A percentile compares a stretch with the other conserved stretches of the same genome.
phyloP scores from a whole-genome alignment of 2,113 vertebrate genomes.

The Stercorarius parasiticus region DNA sequence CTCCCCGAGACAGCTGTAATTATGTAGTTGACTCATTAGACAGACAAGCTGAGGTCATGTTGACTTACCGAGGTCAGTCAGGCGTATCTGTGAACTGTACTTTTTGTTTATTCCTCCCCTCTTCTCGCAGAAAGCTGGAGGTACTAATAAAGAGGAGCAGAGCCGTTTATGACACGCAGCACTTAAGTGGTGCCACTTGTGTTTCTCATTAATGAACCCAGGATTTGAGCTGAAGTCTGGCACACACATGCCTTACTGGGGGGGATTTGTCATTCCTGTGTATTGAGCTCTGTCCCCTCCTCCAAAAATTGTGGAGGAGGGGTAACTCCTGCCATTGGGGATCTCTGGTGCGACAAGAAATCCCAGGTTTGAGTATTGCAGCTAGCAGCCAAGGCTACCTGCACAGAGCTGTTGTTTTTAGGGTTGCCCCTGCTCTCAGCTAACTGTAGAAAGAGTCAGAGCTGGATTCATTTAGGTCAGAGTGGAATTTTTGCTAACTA shows the following conservation, averaged over 20 bases:
- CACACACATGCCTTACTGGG: rapidly evolving
- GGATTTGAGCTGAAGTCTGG: neutral
- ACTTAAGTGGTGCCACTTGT: neutral
- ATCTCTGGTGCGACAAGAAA: neutral
- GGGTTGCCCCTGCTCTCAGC: neutral
- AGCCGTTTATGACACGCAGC: rapidly evolving
- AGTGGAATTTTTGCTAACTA: neutral
- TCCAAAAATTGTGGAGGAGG: neutral
- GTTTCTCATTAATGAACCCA: neutral
- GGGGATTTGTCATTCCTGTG: neutral
- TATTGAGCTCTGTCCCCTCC: neutral
- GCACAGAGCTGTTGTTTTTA: neutral
- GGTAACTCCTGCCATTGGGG: neutral
- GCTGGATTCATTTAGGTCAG: neutral
- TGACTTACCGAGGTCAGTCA: neutral
- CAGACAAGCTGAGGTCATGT: neutral
- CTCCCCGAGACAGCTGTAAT: neutral
- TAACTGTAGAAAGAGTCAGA: neutral
- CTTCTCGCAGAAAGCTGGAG: neutral
- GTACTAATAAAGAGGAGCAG: neutral
- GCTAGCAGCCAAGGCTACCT: neutral
- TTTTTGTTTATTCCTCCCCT: neutral
- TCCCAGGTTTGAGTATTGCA: neutral
- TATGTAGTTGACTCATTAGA: neutral
- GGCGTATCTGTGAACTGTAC: neutral